Conservation (phyloP, 2,888 invertebrate species). For the Eupithecia subumbrata region DNA sequence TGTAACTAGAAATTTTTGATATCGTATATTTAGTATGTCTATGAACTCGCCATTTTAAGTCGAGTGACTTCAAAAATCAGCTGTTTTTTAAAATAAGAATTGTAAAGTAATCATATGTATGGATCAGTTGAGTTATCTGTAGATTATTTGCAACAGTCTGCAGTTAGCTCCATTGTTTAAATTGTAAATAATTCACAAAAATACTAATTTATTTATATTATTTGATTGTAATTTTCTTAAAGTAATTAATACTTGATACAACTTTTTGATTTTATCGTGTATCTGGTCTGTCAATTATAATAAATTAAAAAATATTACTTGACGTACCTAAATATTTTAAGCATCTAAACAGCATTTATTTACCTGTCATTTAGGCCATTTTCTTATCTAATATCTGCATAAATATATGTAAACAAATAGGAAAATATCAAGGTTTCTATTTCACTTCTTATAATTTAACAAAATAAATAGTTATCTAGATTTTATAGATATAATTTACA, state of each 20-base stretch:
- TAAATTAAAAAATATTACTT: background rate
- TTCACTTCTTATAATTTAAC: background rate
- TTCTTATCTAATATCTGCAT: background rate
- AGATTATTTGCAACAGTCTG: too few relatives aligned
- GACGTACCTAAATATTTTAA: background rate
- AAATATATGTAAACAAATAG: background rate
- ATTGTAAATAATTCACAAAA: too few relatives aligned
- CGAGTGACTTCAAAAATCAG: background rate
- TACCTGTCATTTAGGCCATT: background rate
- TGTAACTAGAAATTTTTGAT: slow-evolving; percentile 7
- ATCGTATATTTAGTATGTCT: background rate
- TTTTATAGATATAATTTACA: background rate
- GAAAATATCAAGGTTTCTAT: background rate
- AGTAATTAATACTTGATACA: background rate
- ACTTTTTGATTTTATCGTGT: background rate
- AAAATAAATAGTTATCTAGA: background rate
- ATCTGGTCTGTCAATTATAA: background rate
- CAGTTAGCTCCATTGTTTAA: too few relatives aligned
- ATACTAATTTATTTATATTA: too few relatives aligned
- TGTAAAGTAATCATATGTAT: background rate
- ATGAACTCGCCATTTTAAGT: background rate
- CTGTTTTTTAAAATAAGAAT: background rate
- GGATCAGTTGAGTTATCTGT: too few relatives aligned
- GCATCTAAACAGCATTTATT: background rate
- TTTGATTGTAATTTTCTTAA: too few relatives aligned